Evolutionary conservation across 2,888 invertebrate species (phyloP), one percentile per base, ranked within the genome.

Genomic region (Ecdyonurus torrentis): DNA sequence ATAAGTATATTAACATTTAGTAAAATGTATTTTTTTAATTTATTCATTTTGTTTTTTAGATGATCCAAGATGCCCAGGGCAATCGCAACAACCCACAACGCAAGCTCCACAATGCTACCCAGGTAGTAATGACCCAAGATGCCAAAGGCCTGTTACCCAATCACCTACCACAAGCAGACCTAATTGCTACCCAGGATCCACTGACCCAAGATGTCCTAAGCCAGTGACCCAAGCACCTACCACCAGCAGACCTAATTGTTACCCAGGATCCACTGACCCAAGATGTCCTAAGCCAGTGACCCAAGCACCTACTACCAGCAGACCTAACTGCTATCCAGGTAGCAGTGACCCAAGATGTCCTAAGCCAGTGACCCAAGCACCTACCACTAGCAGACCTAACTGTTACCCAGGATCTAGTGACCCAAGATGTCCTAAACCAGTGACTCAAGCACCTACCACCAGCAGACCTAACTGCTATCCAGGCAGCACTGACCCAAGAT

Each of bases 321-420:
- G n/a, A n/a, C 58, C 70, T 0, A 68, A 64, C 0, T 74, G 73
- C 55, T 72, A 67, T 63, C 72, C 71, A 52, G 70, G 70, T 22
- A 69, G 67, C 7, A 69, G 64, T 0, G 73, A 74, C 61, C 70
- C 73, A 0, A 67, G 71, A 0, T 73, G 74, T 52, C 73, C 73
- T 0, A 67, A 69, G 25, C 69, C 71, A 0, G 68, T 64, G 19
- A 64, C 65, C 18, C 62, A 69, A 0, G 65, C 70, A 0, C 70
- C 71, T 2, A 67, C 68, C 2, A 63, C 67, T 1, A 66, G 66
- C n/a, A n/a, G n/a, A n/a, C n/a, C n/a, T n/a, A n/a, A n/a, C n/a
- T n/a, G n/a, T n/a, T n/a, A n/a, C n/a, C n/a, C n/a, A n/a, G n/a
- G n/a, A n/a, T 65, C 65, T 20, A 65, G 65, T 1, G 65, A 66